phyloP scores from a whole-genome alignment of 2,113 vertebrate genomes.

The Calcarius ornatus region DNA sequence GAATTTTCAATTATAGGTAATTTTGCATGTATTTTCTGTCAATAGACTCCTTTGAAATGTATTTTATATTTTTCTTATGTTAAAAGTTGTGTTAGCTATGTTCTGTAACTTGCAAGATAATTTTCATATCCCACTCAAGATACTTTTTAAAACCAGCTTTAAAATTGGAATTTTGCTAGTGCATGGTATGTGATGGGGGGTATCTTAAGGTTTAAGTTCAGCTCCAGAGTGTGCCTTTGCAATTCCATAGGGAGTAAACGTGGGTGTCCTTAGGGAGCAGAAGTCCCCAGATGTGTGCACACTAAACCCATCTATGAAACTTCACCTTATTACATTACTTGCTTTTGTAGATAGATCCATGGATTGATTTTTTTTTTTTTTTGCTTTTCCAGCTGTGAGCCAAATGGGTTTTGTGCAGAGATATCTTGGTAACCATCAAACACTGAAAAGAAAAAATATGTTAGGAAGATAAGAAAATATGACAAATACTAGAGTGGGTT shows the following conservation, averaged over 20 bases:
- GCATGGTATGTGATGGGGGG: fast-evolving
- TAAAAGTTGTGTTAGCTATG: neutral
- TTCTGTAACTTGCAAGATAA: neutral
- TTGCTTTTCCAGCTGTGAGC: neutral
- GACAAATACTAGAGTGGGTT: neutral
- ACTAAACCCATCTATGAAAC: neutral
- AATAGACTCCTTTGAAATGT: neutral
- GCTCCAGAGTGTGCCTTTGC: neutral
- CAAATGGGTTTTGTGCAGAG: neutral
- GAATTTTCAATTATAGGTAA: neutral
- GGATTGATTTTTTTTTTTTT: neutral
- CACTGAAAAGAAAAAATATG: neutral
- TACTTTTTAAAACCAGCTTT: neutral
- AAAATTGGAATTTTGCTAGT: neutral
- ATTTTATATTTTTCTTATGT: neutral
- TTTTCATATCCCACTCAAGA: neutral
- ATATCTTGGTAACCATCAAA: neutral
- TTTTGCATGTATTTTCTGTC: neutral
- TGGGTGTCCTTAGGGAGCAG: neutral
- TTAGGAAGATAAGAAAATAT: neutral
- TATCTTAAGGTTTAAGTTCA: neutral
- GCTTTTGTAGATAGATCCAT: neutral
- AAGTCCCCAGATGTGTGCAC: neutral
- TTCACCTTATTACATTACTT: neutral
- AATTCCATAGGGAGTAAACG: neutral